Percentiles rank a stretch among this genome's conserved stretches.
Conservation (phyloP, 1,140 invertebrate genomes). For the Drosophila lacteicornis region DNA sequence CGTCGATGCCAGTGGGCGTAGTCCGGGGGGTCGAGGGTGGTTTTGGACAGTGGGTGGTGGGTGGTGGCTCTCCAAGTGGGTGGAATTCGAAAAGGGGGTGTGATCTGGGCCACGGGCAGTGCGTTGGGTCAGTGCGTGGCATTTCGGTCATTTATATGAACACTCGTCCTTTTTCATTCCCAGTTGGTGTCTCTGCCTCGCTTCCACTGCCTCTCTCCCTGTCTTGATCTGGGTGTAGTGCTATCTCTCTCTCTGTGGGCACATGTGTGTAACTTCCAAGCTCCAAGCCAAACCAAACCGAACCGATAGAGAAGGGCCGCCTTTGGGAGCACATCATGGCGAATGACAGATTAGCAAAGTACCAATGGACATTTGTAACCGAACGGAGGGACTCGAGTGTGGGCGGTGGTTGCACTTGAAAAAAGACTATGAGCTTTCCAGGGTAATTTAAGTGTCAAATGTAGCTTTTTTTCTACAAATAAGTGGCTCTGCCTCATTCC, state of each 20-base stretch:
- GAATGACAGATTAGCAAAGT: slow-evolving; percentile 84
- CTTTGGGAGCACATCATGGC: slow-evolving; percentile 79
- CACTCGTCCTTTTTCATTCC: slow-evolving; percentile 80
- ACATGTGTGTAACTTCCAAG: slow-evolving; percentile 63
- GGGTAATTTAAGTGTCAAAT: too few relatives aligned
- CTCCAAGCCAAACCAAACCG: slow-evolving; percentile 44
- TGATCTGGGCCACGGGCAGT: slow-evolving; percentile 31
- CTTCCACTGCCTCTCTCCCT: slow-evolving; percentile 1
- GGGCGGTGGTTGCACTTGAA: slow-evolving; percentile 20
- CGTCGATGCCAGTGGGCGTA: slow-evolving; percentile 68
- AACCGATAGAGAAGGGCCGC: slow-evolving; percentile 67
- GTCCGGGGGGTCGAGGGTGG: slow-evolving; percentile 11
- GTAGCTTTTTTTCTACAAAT: too few relatives aligned
- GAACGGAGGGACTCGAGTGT: slow-evolving; percentile 52
- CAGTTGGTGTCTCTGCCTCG: slow-evolving; percentile 58
- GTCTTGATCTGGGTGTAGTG: neutral
- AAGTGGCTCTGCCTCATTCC: neutral
- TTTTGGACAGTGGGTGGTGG: slow-evolving; percentile 19
- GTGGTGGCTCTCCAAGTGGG: slow-evolving; percentile 18
- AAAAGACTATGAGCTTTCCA: neutral
- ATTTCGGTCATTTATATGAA: slow-evolving; percentile 84
- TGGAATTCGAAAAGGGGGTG: slow-evolving; percentile 18
- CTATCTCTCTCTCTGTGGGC: slow-evolving; percentile 39
- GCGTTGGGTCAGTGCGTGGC: slow-evolving; percentile 80
- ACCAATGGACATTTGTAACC: slow-evolving; percentile 84